Percentiles rank a stretch among this genome's conserved stretches.
Conservation (phyloP, 2,888 invertebrate species). For the Allophyes oxyacanthae region DNA sequence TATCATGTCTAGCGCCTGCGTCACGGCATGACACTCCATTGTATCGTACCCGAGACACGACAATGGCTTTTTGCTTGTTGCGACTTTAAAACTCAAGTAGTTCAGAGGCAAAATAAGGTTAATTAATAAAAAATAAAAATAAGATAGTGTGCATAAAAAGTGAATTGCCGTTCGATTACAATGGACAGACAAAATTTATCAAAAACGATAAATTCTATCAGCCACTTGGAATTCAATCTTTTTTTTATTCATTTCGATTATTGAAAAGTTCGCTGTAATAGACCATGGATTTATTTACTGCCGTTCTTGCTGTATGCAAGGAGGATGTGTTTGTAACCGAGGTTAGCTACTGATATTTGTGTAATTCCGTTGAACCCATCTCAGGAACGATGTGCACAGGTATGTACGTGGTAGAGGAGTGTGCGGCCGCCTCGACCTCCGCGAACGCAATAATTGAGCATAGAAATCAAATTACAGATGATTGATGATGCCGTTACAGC, state of each 20-base stretch:
- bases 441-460: slow-evolving; percentile 89
- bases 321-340: slow-evolving; percentile 15
- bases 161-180: slow-evolving; percentile 51
- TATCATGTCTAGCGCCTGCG: slow-evolving; percentile 80
- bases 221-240: slow-evolving; percentile 26
- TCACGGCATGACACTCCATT: slow-evolving; percentile 72
- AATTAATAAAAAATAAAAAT: slow-evolving; percentile 64
- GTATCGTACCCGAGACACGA: slow-evolving; percentile 54
- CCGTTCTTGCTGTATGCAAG: slow-evolving; percentile 6
- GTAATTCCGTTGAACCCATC: slow-evolving; percentile 59
- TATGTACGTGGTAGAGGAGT: slow-evolving; percentile 77
- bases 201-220: slow-evolving; percentile 33
- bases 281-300: slow-evolving; percentile 6
- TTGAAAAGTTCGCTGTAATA: slow-evolving; percentile 32
- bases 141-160: slow-evolving; percentile 44
- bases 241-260: slow-evolving; percentile 33
- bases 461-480: slow-evolving; percentile 89
- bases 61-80: slow-evolving; percentile 59
- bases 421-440: slow-evolving; percentile 82
- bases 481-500: slow-evolving; percentile 89
- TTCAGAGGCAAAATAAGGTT: slow-evolving; percentile 62
- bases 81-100: slow-evolving; percentile 61
- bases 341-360: slow-evolving; percentile 55
- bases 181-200: slow-evolving; percentile 31
- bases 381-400: slow-evolving; percentile 66